phyloP scores from a whole-genome alignment of 2,113 vertebrate species.

The Toxotes chatareus region DNA sequence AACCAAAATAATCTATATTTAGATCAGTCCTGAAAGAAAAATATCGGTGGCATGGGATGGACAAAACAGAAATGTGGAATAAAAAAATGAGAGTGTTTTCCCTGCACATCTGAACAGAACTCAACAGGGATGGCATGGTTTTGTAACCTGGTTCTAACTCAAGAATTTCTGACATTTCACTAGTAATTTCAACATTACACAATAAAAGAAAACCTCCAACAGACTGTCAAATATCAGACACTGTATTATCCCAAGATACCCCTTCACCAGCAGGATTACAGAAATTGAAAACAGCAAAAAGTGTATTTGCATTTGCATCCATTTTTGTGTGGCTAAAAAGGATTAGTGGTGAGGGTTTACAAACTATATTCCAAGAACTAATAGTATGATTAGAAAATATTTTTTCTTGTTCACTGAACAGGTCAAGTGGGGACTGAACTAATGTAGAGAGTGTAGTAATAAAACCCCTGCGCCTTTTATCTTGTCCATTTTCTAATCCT shows the following conservation, averaged over 20 bases:
- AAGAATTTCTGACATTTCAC: conserved; percentile 24
- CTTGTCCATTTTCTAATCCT: conserved; percentile 26
- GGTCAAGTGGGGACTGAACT: conserved; percentile 51
- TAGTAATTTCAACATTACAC: conserved; percentile 30
- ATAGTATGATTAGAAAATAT: conserved; percentile 42
- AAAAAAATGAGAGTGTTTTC: neutral
- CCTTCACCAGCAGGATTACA: conserved; percentile 51
- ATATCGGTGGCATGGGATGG: neutral
- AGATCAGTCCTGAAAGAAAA: conserved; percentile 2
- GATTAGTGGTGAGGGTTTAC: conserved; percentile 51
- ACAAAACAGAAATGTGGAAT: neutral
- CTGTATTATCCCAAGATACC: conserved; percentile 41
- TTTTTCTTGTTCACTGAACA: conserved; percentile 42
- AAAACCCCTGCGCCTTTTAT: conserved; percentile 25
- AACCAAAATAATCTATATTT: conserved; percentile 10
- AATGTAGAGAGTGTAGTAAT: conserved; percentile 18
- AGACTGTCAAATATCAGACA: conserved; percentile 41
- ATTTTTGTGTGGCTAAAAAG: conserved; percentile 36
- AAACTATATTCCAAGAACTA: conserved; percentile 44
- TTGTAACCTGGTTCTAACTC: conserved; percentile 26
- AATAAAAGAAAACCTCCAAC: conserved; percentile 37
- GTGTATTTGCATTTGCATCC: conserved; percentile 29
- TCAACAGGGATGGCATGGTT: conserved; percentile 2
- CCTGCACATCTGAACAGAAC: neutral
- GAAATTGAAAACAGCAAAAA: conserved; percentile 58